Evolutionary conservation across 2,888 invertebrate genomes (phyloP).

Genomic region (Nebria salina): DNA sequence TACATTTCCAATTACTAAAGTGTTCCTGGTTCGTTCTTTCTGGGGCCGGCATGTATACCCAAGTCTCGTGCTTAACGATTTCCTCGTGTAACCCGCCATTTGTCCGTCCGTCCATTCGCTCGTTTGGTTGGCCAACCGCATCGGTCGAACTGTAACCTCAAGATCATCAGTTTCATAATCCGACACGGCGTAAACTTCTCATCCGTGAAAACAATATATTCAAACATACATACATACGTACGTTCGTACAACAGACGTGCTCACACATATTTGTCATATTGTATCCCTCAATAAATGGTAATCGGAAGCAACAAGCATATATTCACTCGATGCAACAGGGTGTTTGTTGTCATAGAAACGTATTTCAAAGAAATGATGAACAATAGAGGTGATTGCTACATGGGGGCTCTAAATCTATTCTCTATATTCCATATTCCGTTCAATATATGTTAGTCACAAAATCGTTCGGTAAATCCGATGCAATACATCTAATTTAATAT

Average conservation of each 20-base stretch:
- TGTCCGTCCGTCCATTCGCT: conserved; percentile 31
- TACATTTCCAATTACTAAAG: conserved; percentile 61
- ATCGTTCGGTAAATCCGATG: background rate
- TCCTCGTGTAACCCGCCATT: conserved; percentile 11
- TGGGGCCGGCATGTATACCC: conserved; percentile 28
- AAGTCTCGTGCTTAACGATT: conserved; percentile 42
- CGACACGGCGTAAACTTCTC: conserved; percentile 49
- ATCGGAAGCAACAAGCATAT: conserved; percentile 51
- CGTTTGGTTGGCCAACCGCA: background rate
- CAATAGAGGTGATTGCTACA: conserved; percentile 29
- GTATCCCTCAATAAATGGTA: conserved; percentile 18
- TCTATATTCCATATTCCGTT: background rate
- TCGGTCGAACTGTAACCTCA: conserved; percentile 53
- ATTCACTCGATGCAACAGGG: conserved; percentile 35
- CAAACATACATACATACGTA: conserved; percentile 3
- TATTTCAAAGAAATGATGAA: conserved; percentile 21
- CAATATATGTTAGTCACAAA: background rate
- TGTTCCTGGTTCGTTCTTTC: conserved; percentile 54
- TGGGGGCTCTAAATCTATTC: background rate
- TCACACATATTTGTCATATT: conserved; percentile 4
- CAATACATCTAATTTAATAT: too few species aligned
- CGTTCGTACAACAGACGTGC: background rate
- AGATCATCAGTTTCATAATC: conserved; percentile 57
- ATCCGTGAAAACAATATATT: conserved; percentile 52
- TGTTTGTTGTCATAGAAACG: conserved; percentile 27